Evolutionary conservation across 2,888 invertebrate species (phyloP), one percentile per base, ranked within the genome.

Genomic region (Cephus sareptanus): DNA sequence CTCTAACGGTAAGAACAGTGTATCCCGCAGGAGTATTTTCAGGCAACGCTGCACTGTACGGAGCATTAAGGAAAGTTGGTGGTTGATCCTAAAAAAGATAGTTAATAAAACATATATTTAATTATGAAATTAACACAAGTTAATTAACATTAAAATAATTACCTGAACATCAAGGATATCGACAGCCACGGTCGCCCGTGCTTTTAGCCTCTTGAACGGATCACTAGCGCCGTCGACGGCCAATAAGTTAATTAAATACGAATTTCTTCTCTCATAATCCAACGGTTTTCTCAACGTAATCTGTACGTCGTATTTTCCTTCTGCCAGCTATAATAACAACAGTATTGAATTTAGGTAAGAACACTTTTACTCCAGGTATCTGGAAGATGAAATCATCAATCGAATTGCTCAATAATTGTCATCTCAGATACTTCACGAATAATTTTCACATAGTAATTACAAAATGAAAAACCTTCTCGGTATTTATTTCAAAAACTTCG

Each of bases 51-150:
- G 95, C 95, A 6, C 96, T 96, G 87, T 96, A 97, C 0, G 97
- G 97, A 0, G 96, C 95, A 88, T 96, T 96, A 0, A 95, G 89
- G 87, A 97, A 97, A n/a, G 94, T 92, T 0, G 97, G 97, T 11
- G 96, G 95, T 85, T 96, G 96, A 90, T 97, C 97, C 89, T 95
- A 74, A 74, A 76, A 68, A 69, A 68, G 70, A 77, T 33, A 34
- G 11, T 75, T 9, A 33, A 75, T 33, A 30, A 23, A 34, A 30
- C 69, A 56, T 40, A 56, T 40, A 23, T 34, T 68, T 33, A 31
- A 34, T 74, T 34, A 74, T 34, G 2, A 74, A 74, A 79, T n/a
- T 34, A 78, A 69, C 23, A 15, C 30, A 12, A 75, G 23, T 37
- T 69, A 34, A n/a, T 23, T 75, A 31, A 3, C 33, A 75, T 34